Evolutionary conservation across 2,888 invertebrate genomes (phyloP).

Genomic region (Trimorus sp.): DNA sequence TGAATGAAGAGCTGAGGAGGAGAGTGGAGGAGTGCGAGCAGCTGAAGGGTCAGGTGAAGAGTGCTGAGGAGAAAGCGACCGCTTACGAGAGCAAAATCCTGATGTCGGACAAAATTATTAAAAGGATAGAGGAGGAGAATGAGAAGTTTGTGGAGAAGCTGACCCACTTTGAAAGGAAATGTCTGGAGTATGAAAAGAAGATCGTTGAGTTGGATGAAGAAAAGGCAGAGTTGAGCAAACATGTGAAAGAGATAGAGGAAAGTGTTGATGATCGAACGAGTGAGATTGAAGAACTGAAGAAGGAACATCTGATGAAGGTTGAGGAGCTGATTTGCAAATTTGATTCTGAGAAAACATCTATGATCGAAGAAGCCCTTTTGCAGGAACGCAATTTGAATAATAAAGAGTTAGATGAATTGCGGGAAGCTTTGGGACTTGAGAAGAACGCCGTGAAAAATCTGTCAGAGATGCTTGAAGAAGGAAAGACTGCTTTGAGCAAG

Average conservation of each 20-base stretch:
- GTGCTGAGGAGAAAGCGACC: not conserved
- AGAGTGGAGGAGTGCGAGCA: slow-evolving; percentile 9
- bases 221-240: not conserved
- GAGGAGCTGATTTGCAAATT: slow-evolving; percentile 10
- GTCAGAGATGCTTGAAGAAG: not conserved
- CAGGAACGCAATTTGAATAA: not conserved
- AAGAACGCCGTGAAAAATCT: no score
- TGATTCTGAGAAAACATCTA: slow-evolving; percentile 7
- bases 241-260: no score
- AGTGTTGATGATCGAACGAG: not conserved
- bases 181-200: not conserved
- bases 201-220: not conserved
- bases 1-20: slow-evolving; percentile 26
- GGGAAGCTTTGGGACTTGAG: not conserved
- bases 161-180: not conserved
- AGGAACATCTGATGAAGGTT: not conserved
- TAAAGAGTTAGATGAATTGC: not conserved
- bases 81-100: slow-evolving; percentile 11
- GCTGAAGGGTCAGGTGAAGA: slow-evolving; percentile 1
- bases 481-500: not conserved
- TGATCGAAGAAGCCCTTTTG: not conserved
- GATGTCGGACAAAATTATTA: not conserved
- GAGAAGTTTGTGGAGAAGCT: no score
- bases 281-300: not conserved
- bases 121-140: not conserved